Conservation (phyloP, 2,888 invertebrate genomes). For the Sialis fuliginosa region DNA sequence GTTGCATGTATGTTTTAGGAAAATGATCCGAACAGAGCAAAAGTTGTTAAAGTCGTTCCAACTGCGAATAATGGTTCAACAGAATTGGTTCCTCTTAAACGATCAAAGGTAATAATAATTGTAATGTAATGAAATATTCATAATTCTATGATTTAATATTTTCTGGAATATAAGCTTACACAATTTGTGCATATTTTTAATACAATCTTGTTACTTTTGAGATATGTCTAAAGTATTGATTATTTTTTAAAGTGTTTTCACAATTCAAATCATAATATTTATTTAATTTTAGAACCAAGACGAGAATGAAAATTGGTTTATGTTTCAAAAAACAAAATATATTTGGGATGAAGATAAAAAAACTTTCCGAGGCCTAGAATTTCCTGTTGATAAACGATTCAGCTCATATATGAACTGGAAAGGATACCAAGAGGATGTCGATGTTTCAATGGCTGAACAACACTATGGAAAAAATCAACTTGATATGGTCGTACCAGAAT, state of each 20-base stretch:
- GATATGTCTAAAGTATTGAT: not conserved
- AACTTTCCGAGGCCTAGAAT: constrained; percentile 62
- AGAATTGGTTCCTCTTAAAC: constrained; percentile 70
- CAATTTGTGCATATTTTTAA: not conserved
- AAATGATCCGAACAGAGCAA: constrained; percentile 55
- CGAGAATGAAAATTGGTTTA: constrained; percentile 59
- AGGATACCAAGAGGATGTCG: constrained; percentile 71
- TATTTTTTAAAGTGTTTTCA: no score
- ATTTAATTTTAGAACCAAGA: constrained; percentile 24
- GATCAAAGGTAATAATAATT: constrained; percentile 31
- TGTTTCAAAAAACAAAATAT: constrained; percentile 97
- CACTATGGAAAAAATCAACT: constrained; percentile 80
- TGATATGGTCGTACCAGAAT: constrained; percentile 87
- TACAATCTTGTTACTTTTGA: not conserved
- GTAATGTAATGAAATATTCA: not conserved
- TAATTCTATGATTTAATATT: not conserved
- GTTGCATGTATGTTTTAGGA: constrained; percentile 34
- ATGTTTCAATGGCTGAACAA: constrained; percentile 54
- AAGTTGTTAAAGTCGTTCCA: constrained; percentile 84
- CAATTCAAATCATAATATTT: not conserved
- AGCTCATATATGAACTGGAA: constrained; percentile 65
- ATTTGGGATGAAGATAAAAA: constrained; percentile 72
- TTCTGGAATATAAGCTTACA: not conserved
- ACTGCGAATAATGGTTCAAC: constrained; percentile 95
- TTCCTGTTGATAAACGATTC: constrained; percentile 59